A percentile compares a stretch with the other conserved stretches of the same genome.
Evolutionary conservation across 2,797 vertebrate species (phyloP).

Genomic region (Aselliscus stoliczkanus): DNA sequence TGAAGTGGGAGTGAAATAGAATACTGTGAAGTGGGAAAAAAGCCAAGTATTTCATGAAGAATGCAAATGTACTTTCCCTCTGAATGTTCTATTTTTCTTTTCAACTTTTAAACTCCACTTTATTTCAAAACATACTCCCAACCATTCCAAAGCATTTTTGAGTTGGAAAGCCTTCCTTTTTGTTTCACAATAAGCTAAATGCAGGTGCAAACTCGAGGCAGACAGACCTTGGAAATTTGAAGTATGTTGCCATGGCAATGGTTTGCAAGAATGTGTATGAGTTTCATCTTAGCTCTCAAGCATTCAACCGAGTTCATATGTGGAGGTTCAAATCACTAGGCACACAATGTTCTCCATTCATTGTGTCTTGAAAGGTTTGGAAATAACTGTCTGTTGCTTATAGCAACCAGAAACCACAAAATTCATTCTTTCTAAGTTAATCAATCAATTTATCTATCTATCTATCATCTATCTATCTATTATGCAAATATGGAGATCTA

Average conservation of each 20-base stretch:
- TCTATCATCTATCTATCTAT: neutral
- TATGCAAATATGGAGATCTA: neutral
- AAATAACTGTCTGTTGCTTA: conserved; percentile 68
- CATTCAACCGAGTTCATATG: conserved; percentile 62
- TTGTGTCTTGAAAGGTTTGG: conserved; percentile 56
- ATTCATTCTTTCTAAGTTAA: neutral
- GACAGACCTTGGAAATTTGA: conserved; percentile 75
- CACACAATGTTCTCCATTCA: conserved; percentile 69
- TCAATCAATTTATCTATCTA: neutral
- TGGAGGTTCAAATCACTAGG: conserved; percentile 62
- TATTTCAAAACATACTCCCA: conserved; percentile 65
- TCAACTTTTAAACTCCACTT: conserved; percentile 73
- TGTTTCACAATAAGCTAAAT: conserved; percentile 76
- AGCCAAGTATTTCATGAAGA: conserved; percentile 2
- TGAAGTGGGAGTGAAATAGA: neutral
- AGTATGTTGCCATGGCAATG: conserved; percentile 81
- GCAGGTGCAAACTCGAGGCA: conserved; percentile 77
- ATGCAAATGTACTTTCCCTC: conserved; percentile 8
- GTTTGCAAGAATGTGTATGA: conserved; percentile 70
- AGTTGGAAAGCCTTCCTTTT: conserved; percentile 69
- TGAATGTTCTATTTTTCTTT: conserved; percentile 68
- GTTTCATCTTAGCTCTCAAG: conserved; percentile 64
- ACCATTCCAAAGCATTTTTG: conserved; percentile 63
- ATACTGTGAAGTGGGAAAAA: neutral
- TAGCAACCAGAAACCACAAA: conserved; percentile 59